Evolutionary conservation across 2,797 vertebrate species (phyloP).

Genomic region (Emydoidea blandingii): DNA sequence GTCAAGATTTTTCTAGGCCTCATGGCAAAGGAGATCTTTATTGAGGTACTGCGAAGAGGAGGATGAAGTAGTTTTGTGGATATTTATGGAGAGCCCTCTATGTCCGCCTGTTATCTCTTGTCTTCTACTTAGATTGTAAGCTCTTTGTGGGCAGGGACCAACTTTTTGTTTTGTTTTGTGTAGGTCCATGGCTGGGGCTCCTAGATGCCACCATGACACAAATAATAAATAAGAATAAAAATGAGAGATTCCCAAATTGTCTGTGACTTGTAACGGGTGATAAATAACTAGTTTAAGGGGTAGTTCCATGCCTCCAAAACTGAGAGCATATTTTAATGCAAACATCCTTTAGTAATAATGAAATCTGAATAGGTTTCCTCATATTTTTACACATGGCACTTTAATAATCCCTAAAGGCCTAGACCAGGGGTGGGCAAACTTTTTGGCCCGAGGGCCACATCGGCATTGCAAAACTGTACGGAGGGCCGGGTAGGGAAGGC

Average conservation of each 20-base stretch:
- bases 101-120: not conserved
- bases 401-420: too few relatives aligned
- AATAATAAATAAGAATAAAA: not conserved
- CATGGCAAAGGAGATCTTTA: not conserved
- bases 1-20: not conserved
- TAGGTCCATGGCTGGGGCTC: not conserved
- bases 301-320: too few relatives aligned
- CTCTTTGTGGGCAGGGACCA: not conserved
- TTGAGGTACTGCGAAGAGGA: not conserved
- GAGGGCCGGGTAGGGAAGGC: too few relatives aligned
- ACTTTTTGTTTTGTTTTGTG: not conserved
- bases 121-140: not conserved
- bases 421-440: too few relatives aligned
- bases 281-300: too few relatives aligned
- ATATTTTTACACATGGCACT: too few relatives aligned
- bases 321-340: too few relatives aligned
- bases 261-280: not conserved
- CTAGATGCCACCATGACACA: not conserved
- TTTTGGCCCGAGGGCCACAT: too few relatives aligned
- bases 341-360: too few relatives aligned
- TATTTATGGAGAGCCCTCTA: too few relatives aligned
- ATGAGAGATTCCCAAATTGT: not conserved
- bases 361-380: too few relatives aligned
- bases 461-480: too few relatives aligned
- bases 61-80: not conserved